These are phyloP conservation scores for Hypsopygia costalis DNA, from an alignment of 2,888 invertebrate species.

Conservation along the genomic window DNA sequence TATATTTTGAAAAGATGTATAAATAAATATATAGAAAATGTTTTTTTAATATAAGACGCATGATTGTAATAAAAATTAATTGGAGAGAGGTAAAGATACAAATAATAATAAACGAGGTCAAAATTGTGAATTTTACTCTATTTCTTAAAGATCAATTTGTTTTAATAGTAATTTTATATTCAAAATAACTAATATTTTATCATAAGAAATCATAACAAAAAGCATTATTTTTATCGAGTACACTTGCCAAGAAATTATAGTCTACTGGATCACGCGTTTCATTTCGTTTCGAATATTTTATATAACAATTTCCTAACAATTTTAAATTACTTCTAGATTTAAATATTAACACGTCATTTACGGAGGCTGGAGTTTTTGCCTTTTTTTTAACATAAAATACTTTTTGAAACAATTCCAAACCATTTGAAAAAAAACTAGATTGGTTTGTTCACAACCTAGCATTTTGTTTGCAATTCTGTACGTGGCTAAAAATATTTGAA, in stretches of 20 bases:
- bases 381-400: not conserved
- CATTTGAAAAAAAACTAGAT: not conserved
- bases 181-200: too few species aligned
- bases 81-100: too few species aligned
- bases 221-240: conserved; percentile 1
- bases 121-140: too few species aligned
- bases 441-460: not conserved
- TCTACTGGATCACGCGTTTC: conserved; percentile 11
- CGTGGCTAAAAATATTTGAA: too few species aligned
- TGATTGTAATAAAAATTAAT: too few species aligned
- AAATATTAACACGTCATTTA: conserved; percentile 2
- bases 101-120: not conserved
- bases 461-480: too few species aligned
- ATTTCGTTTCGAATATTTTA: conserved; percentile 9
- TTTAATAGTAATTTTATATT: too few species aligned
- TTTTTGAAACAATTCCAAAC: not conserved
- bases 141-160: too few species aligned
- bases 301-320: conserved; percentile 19
- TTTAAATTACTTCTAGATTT: conserved; percentile 11
- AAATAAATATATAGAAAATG: too few species aligned
- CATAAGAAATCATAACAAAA: not conserved
- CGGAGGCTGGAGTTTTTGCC: not conserved
- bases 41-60: too few species aligned
- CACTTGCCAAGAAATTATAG: conserved; percentile 4
- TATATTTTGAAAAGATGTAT: not conserved